phyloP scores from a whole-genome alignment of 2,888 invertebrate species.

The Drosophila fulvimacula region DNA sequence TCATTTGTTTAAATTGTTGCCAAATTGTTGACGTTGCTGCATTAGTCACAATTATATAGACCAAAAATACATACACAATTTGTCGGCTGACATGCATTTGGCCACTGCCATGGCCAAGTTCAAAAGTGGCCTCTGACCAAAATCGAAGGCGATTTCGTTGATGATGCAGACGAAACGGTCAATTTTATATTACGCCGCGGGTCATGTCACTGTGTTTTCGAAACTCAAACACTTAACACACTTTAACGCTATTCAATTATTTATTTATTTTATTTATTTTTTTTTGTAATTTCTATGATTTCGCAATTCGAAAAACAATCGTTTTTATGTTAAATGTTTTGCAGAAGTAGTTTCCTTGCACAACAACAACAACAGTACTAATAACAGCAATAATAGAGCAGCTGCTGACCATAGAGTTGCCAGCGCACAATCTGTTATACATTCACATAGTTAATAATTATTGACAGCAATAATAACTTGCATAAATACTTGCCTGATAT shows the following conservation, averaged over 20 bases:
- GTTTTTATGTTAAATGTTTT: conserved; percentile 46
- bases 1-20: conserved; percentile 33
- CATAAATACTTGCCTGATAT: conserved; percentile 2
- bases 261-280: too few species aligned
- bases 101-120: conserved; percentile 71
- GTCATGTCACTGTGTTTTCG: conserved; percentile 17
- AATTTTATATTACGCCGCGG: conserved; percentile 19
- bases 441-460: background rate
- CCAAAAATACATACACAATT: conserved; percentile 33
- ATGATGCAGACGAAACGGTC: conserved; percentile 30
- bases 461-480: background rate
- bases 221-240: conserved; percentile 22
- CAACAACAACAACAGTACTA: conserved; percentile 42
- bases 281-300: conserved; percentile 38
- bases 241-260: conserved; percentile 29
- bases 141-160: conserved; percentile 19
- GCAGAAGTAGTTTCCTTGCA: conserved; percentile 53
- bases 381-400: conserved; percentile 39
- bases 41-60: conserved; percentile 24
- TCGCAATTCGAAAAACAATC: conserved; percentile 53
- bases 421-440: conserved; percentile 7
- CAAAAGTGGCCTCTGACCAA: conserved; percentile 54
- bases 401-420: conserved; percentile 62
- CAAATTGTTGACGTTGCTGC: conserved; percentile 20
- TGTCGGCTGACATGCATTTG: conserved; percentile 34